A percentile compares a stretch with the other conserved stretches of the same genome.
These are phyloP conservation scores for Oncopeltus fasciatus DNA, from an alignment of 1,140 invertebrate species.

Conservation along the genomic window DNA sequence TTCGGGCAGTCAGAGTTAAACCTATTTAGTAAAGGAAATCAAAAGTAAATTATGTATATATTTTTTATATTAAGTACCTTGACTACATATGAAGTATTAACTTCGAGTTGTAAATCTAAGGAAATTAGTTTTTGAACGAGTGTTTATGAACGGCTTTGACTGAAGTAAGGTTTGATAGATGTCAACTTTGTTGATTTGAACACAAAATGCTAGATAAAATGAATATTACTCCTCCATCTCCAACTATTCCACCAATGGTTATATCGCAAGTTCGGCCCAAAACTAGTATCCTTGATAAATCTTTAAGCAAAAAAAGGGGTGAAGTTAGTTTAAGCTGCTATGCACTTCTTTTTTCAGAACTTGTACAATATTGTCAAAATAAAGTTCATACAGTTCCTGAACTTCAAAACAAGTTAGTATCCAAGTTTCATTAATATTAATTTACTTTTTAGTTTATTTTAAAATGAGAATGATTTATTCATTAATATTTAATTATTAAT, in stretches of 20 bases:
- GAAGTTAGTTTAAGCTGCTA: slow-evolving; percentile 87
- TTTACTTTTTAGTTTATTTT: slow-evolving; percentile 7
- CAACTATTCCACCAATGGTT: slow-evolving; percentile 4
- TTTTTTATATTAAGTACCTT: too few species aligned
- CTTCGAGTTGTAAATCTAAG: too few species aligned
- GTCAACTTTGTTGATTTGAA: too few species aligned
- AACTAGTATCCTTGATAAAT: slow-evolving; percentile 78
- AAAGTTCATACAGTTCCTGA: slow-evolving; percentile 88
- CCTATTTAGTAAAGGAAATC: too few species aligned
- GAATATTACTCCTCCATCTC: background rate
- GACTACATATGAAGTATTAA: too few species aligned
- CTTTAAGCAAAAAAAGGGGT: slow-evolving; percentile 78
- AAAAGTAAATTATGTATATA: too few species aligned
- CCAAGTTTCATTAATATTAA: background rate
- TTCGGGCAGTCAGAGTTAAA: too few species aligned
- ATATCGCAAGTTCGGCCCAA: slow-evolving; percentile 41
- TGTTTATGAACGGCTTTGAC: too few species aligned
- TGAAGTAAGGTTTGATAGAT: too few species aligned
- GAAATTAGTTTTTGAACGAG: too few species aligned
- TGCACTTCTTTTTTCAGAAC: slow-evolving; percentile 90
- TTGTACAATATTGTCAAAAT: slow-evolving; percentile 96
- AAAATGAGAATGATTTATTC: background rate
- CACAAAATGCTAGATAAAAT: background rate
- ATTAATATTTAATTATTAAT: background rate
- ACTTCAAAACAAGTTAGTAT: slow-evolving; percentile 71